Base-by-base conservation (phyloP, 2,888 invertebrate genomes). In the Lasioglossum zephyrum region DNA sequence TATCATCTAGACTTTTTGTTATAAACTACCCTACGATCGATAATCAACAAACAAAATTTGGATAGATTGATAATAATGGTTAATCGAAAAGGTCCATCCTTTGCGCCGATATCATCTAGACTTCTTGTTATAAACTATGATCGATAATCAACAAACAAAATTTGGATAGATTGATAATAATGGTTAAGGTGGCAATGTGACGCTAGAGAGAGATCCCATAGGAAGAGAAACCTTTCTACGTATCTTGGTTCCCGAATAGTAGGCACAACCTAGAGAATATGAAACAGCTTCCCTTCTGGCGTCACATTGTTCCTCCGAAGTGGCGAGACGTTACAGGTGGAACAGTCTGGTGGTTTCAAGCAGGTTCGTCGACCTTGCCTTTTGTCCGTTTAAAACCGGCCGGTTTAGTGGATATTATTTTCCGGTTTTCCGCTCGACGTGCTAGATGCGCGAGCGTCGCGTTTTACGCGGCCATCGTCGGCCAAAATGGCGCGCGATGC, bases 361-460 rank as follows among this genome's bases (percentile, higher is more conserved):
- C 8, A 36, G n/a, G 81, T 79, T 69, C 66, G 22, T 69, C 39
- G 39, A 36, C 36, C 66, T 18, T 5, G 36, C 39, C 31, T 36
- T 31, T 36, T 36, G 36, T 36, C 66, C 22, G 36, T 39, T 69
- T 36, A 69, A 84, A 81, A 57, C 81, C 36, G 49, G 26, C 79
- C 77, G 92, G 92, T 93, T 93, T 92, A 92, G 88, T 85, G 91
- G 88, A 93, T 91, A 93, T 93, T 93, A 93, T 93, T 92, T 88
- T 88, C 77, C 78, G 88, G 85, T 92, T 89, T 92, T 92, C 92
- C 92, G 92, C 92, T 91, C 85, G 90, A 79, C 88, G 92, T 89
- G 85, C 89, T 82, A 13, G 80, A 84, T 76, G 47, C 80, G 81
- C 81, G 77, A 63, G 73, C 69, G 82, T 53, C 18, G n/a, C 69